phyloP scores from a whole-genome alignment of 2,797 vertebrate genomes.

The Prionace glauca region DNA sequence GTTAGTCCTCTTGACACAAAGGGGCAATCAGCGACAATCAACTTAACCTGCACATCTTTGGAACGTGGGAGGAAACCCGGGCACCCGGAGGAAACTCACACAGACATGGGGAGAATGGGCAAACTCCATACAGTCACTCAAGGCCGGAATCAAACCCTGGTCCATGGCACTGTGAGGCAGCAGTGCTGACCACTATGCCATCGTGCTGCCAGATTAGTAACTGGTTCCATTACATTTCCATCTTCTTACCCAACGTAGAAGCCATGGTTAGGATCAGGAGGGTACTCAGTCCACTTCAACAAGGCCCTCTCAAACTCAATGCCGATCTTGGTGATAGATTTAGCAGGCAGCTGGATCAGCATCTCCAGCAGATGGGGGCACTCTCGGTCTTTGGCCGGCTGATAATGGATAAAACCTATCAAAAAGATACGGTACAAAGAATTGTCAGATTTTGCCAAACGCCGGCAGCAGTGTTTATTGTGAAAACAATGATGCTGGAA shows the following conservation, averaged over 20 bases:
- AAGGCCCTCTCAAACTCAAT: constrained; percentile 93
- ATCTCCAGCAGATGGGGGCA: constrained; percentile 92
- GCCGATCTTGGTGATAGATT: constrained; percentile 85
- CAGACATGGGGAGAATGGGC: no score
- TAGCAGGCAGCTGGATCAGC: constrained; percentile 90
- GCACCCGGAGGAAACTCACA: no score
- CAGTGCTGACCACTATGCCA: no score
- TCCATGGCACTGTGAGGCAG: no score
- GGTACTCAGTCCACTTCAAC: constrained; percentile 95
- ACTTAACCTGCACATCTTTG: no score
- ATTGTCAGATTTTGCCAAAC: not conserved
- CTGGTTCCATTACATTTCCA: not conserved
- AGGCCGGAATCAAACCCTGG: no score
- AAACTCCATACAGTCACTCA: no score
- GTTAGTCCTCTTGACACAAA: no score
- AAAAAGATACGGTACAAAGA: not conserved
- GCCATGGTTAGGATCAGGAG: constrained; percentile 90
- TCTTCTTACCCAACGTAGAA: constrained; percentile 82
- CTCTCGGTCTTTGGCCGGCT: constrained; percentile 84
- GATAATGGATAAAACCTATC: constrained; percentile 92
- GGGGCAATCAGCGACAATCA: no score
- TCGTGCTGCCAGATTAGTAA: no score
- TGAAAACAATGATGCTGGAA: not conserved
- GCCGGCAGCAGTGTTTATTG: not conserved
- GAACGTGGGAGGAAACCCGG: no score